Evolutionary conservation across 2,888 invertebrate species (phyloP), one percentile per base, ranked within the genome.

Genomic region (Oscheius sp.): DNA sequence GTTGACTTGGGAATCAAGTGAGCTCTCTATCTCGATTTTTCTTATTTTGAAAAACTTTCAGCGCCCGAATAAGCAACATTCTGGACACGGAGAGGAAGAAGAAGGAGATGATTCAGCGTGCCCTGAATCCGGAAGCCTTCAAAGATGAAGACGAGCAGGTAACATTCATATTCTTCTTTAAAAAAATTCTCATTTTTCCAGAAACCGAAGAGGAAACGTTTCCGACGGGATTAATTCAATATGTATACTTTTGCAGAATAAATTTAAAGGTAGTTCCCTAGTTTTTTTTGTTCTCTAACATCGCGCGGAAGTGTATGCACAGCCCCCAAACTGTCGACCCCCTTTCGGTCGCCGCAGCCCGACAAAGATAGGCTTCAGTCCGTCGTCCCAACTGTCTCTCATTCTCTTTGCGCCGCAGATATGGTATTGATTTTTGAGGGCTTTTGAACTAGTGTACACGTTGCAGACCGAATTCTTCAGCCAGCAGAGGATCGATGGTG

Each of bases 71-170:
- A 79, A 94, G 93, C 88, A 99, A 99, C 90, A 99, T 99, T 84
- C 96, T 99, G 92, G 96, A 96, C 0, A 99, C 99, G 0, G 99
- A 99, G 90, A 96, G 96, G 89, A 97, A 98, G 0, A 99, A 98
- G 91, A 93, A 96, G 90, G 94, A 94, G 90, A 91, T 99, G 50
- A 89, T 98, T 32, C 93, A 94, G 21, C 73, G 77, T 59, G 76
- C 82, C 42, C 74, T 80, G 2, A 58, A 58, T 58, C 58, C 70
- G 32, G 70, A 70, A 9, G 70, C 70, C 29, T 59, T 58, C 42
- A 70, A 58, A 58, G 70, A 70, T 11, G 58, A 57, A 58, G 59
- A 59, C 48, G 32, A 68, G 42, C 53, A 51, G 37, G 68, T 68
- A 68, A 35, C 21, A 21, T 35, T 10, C 48, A 48, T 48, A 2